phyloP scores from a whole-genome alignment of 2,797 vertebrate genomes.

The Adrianichthys oophorus region DNA sequence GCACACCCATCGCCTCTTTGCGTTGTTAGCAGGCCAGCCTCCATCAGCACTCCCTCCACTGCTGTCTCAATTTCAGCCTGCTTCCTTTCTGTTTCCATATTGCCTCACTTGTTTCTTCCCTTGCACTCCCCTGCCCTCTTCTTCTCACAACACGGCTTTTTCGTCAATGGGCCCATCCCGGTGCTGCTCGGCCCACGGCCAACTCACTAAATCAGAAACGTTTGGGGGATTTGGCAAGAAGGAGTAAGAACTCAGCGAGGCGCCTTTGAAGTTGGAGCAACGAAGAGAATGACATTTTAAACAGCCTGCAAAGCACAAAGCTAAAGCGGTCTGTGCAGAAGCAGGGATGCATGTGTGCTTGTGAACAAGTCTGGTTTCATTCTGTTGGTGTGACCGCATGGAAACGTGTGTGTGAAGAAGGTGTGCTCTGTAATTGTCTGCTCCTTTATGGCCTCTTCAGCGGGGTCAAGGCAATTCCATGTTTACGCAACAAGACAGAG shows the following conservation, averaged over 20 bases:
- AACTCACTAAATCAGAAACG: slow-evolving; percentile 81
- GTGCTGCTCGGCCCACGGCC: slow-evolving; percentile 72
- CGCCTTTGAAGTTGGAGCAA: slow-evolving; percentile 76
- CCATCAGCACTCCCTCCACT: slow-evolving; percentile 62
- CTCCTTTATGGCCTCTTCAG: slow-evolving; percentile 55
- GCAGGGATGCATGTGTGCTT: slow-evolving; percentile 16
- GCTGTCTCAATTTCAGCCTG: slow-evolving; percentile 67
- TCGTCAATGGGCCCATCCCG: slow-evolving; percentile 73
- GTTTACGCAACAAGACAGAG: slow-evolving; percentile 49
- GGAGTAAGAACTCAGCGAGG: slow-evolving; percentile 75
- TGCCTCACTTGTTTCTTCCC: slow-evolving; percentile 53
- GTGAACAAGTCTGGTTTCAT: not conserved
- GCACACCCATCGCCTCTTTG: slow-evolving; percentile 44
- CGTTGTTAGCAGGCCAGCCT: slow-evolving; percentile 54
- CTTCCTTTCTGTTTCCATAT: slow-evolving; percentile 52
- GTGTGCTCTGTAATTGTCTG: slow-evolving; percentile 23
- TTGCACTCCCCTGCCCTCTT: slow-evolving; percentile 8
- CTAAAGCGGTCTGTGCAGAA: slow-evolving; percentile 56
- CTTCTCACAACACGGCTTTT: slow-evolving; percentile 47
- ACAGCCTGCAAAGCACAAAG: slow-evolving; percentile 77
- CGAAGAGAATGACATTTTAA: slow-evolving; percentile 80
- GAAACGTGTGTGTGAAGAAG: slow-evolving; percentile 29
- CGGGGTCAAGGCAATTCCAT: slow-evolving; percentile 58
- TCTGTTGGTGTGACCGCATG: not conserved
- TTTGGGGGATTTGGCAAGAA: slow-evolving; percentile 82